Conservation (phyloP, 2,888 invertebrate genomes). For the Melipona bicolor region DNA sequence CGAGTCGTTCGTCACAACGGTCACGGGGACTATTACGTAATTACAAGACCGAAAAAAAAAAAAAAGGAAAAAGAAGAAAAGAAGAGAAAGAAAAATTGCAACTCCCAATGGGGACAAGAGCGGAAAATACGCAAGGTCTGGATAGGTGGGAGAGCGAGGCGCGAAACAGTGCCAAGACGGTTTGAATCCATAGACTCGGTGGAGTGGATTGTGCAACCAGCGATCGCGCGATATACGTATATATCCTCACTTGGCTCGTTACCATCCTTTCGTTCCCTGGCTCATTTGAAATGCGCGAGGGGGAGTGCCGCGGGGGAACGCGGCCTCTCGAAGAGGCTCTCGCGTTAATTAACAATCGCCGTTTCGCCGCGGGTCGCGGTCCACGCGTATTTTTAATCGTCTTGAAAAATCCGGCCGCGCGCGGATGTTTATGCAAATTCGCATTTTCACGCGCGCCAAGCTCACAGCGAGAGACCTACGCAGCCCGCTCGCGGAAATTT, state of each 20-base stretch:
- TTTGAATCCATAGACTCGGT: constrained; percentile 55
- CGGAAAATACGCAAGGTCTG: constrained; percentile 27
- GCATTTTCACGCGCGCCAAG: neutral
- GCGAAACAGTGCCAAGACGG: constrained; percentile 59
- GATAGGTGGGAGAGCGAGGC: constrained; percentile 1
- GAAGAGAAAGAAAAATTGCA: neutral
- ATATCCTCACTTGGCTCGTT: constrained; percentile 59
- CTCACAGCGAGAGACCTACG: neutral
- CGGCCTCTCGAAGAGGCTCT: constrained; percentile 1
- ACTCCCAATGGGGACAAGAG: constrained; percentile 2
- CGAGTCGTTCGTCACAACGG: neutral
- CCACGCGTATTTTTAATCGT: neutral
- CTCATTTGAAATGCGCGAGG: constrained; percentile 39
- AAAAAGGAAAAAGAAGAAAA: neutral
- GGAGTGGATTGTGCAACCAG: constrained; percentile 64
- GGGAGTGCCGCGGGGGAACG: neutral
- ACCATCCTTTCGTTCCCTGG: constrained; percentile 58
- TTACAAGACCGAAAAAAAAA: neutral
- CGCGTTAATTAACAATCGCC: constrained; percentile 3
- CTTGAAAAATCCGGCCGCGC: neutral
- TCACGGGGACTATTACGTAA: neutral
- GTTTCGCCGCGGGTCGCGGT: neutral
- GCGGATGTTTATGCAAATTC: neutral
- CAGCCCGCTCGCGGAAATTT: neutral
- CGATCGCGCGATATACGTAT: constrained; percentile 40